Conservation (phyloP, 2,113 vertebrate species). For the Corynorhinus townsendii region DNA sequence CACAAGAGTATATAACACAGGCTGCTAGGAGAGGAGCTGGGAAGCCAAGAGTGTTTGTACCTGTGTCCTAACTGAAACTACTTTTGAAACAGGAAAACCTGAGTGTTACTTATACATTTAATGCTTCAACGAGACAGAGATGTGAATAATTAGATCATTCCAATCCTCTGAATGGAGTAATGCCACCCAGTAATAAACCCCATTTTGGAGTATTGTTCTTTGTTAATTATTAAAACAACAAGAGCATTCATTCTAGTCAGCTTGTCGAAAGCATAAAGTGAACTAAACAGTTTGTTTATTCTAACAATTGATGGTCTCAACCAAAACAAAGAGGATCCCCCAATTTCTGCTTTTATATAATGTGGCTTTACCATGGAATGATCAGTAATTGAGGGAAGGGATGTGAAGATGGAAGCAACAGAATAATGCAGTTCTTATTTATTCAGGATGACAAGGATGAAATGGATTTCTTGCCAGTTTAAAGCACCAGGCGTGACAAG, state of each 20-base stretch:
- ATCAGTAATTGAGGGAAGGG: constrained; percentile 34
- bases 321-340: constrained; percentile 48
- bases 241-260: constrained; percentile 40
- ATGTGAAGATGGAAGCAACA: not conserved
- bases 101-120: not conserved
- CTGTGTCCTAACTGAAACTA: not conserved
- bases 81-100: constrained; percentile 41
- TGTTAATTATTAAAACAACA: constrained; percentile 57
- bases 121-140: constrained; percentile 13
- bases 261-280: constrained; percentile 39
- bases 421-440: not conserved
- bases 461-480: constrained; percentile 9
- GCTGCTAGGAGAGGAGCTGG: not conserved
- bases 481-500: not conserved
- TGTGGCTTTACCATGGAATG: not conserved
- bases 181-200: constrained; percentile 30
- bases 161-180: constrained; percentile 9
- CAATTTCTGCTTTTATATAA: constrained; percentile 36
- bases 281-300: constrained; percentile 66
- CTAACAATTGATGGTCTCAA: constrained; percentile 47
- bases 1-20: not conserved
- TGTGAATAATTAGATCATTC: constrained; percentile 31
- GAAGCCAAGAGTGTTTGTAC: not conserved
- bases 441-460: not conserved
- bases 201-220: constrained; percentile 51